phyloP scores from a whole-genome alignment of 2,113 vertebrate genomes.

The Megaceryle maxima region DNA sequence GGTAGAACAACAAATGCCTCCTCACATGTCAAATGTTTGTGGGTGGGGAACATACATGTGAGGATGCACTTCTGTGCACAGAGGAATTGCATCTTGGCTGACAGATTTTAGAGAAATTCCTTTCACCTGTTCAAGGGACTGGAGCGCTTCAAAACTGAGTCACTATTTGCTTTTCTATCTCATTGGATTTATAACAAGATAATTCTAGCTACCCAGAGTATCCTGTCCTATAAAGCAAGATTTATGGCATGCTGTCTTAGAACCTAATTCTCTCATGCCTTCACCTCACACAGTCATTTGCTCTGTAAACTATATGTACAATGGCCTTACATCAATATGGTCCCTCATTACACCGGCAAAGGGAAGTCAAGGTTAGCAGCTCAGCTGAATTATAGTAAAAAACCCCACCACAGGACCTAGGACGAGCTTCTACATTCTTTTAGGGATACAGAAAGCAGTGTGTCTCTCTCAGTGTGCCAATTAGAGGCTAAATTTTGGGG shows the following conservation, averaged over 20 bases:
- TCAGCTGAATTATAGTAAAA: neutral
- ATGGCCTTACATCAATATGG: neutral
- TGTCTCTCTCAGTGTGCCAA: neutral
- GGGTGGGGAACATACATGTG: accelerated
- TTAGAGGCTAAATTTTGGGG: neutral
- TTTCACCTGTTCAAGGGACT: neutral
- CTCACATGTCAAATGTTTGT: neutral
- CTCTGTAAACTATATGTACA: slow-evolving; percentile 25
- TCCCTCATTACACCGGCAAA: neutral
- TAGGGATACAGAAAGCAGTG: neutral
- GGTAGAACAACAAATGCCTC: neutral
- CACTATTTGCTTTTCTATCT: slow-evolving; percentile 32
- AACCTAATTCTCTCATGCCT: slow-evolving; percentile 6
- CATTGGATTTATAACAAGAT: slow-evolving; percentile 18
- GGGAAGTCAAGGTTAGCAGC: neutral
- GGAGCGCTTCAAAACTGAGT: neutral
- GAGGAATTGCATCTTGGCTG: neutral
- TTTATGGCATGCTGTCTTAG: slow-evolving; percentile 25
- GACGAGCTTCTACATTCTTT: neutral
- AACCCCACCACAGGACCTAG: neutral
- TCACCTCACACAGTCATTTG: neutral
- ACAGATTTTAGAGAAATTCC: neutral
- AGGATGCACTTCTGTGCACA: neutral
- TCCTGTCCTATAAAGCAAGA: slow-evolving; percentile 38
- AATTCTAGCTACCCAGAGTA: neutral